Evolutionary conservation across 2,797 vertebrate genomes (phyloP).

Genomic region (Salmo trutta): DNA sequence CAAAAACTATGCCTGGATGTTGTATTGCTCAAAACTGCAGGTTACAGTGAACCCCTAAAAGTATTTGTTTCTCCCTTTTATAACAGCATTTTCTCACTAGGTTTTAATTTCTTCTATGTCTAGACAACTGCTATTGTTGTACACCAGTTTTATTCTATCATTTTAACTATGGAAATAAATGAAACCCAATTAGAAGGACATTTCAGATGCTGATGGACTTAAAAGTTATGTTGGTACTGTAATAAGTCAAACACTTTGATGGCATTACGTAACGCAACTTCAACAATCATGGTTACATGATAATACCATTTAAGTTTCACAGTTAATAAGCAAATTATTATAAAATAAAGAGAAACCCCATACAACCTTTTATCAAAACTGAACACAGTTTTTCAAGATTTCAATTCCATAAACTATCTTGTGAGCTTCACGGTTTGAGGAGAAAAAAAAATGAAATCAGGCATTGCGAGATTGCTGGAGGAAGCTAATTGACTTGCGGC

Average conservation of each 20-base stretch:
- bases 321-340: too few relatives aligned
- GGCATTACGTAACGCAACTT: too few relatives aligned
- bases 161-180: too few relatives aligned
- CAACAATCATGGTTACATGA: too few relatives aligned
- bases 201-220: too few relatives aligned
- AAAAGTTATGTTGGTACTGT: too few relatives aligned
- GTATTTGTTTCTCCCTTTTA: background rate
- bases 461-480: slow-evolving; percentile 37
- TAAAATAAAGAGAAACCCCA: too few relatives aligned
- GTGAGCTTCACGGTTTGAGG: slow-evolving; percentile 26
- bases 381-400: slow-evolving; percentile 24
- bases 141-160: background rate
- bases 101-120: background rate
- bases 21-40: background rate
- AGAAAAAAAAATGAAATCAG: slow-evolving; percentile 46
- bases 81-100: background rate
- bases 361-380: too few relatives aligned
- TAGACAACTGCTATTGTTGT: background rate
- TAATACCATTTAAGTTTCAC: too few relatives aligned
- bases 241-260: too few relatives aligned
- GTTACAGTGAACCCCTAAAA: background rate
- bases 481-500: slow-evolving; percentile 69
- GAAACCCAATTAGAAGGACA: too few relatives aligned
- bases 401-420: slow-evolving; percentile 7
- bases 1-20: too few relatives aligned